phyloP scores from a whole-genome alignment of 2,113 vertebrate genomes.

The Xiphophorus couchianus region DNA sequence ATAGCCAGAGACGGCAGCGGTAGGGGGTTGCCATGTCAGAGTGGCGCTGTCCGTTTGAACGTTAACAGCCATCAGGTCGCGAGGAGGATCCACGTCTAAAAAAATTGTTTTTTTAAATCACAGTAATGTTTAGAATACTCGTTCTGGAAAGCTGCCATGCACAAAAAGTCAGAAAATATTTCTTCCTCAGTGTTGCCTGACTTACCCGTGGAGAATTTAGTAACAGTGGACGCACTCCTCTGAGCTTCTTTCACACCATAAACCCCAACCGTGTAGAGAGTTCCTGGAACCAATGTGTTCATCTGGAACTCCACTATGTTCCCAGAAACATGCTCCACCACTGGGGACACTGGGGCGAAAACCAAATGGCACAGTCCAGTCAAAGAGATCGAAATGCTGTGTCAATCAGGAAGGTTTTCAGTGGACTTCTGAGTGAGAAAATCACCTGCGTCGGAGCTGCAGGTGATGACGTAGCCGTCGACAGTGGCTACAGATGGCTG shows the following conservation, averaged over 20 bases:
- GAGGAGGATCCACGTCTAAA: slow-evolving; percentile 89
- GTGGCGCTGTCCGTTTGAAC: slow-evolving; percentile 87
- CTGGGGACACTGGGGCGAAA: slow-evolving; percentile 74
- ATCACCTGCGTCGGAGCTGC: slow-evolving; percentile 83
- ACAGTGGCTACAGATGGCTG: slow-evolving; percentile 89
- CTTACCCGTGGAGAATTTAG: slow-evolving; percentile 89
- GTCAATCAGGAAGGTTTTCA: neutral
- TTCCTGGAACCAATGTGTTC: slow-evolving; percentile 83
- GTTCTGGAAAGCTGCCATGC: neutral
- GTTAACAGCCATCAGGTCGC: slow-evolving; percentile 82
- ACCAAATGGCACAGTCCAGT: neutral
- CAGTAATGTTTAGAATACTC: neutral
- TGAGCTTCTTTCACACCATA: slow-evolving; percentile 81
- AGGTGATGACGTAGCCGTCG: slow-evolving; percentile 90
- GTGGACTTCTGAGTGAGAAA: neutral
- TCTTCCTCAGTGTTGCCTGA: neutral
- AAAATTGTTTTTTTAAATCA: neutral
- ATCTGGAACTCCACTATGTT: slow-evolving; percentile 89
- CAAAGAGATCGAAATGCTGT: neutral
- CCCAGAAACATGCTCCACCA: slow-evolving; percentile 86
- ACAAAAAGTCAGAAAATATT: neutral
- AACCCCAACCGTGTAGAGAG: slow-evolving; percentile 83
- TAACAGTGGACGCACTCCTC: slow-evolving; percentile 80
- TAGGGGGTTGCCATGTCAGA: slow-evolving; percentile 87
- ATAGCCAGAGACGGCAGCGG: slow-evolving; percentile 85